Evolutionary conservation across 1,140 invertebrate species (phyloP).

Genomic region (Drosophila ficusphila): DNA sequence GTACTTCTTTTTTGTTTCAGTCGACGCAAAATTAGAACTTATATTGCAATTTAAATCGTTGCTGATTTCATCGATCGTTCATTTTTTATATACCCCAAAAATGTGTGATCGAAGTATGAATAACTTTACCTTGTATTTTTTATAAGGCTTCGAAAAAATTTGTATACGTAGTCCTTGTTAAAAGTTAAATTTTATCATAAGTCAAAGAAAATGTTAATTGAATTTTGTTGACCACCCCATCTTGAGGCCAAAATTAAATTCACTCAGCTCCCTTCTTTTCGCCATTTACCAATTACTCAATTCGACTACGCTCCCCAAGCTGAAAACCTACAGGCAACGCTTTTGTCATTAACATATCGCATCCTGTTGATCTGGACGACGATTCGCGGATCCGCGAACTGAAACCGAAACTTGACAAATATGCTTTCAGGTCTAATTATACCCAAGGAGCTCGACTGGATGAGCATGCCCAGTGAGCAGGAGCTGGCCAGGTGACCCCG

Average conservation of each 20-base stretch:
- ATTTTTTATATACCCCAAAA: too few relatives aligned
- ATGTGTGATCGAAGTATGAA: too few relatives aligned
- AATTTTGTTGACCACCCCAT: not conserved
- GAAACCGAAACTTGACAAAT: conserved; percentile 72
- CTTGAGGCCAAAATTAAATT: not conserved
- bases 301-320: conserved; percentile 48
- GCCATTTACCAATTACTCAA: conserved; percentile 65
- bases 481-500: conserved; percentile 57
- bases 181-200: too few relatives aligned
- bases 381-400: conserved; percentile 23
- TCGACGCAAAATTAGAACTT: not conserved
- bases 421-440: conserved; percentile 79
- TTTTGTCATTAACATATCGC: conserved; percentile 77
- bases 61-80: too few relatives aligned
- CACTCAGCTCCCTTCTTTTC: conserved; percentile 4
- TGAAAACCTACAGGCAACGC: conserved; percentile 19
- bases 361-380: conserved; percentile 65
- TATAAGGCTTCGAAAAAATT: too few relatives aligned
- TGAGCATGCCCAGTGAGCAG: conserved; percentile 61
- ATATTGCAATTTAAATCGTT: not conserved
- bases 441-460: conserved; percentile 37
- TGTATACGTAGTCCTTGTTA: too few relatives aligned
- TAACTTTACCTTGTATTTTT: too few relatives aligned
- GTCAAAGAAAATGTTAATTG: not conserved
- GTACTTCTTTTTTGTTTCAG: not conserved